Evolutionary conservation across 1,140 invertebrate genomes (phyloP).

Genomic region (Tyrophagus putrescentiae): DNA sequence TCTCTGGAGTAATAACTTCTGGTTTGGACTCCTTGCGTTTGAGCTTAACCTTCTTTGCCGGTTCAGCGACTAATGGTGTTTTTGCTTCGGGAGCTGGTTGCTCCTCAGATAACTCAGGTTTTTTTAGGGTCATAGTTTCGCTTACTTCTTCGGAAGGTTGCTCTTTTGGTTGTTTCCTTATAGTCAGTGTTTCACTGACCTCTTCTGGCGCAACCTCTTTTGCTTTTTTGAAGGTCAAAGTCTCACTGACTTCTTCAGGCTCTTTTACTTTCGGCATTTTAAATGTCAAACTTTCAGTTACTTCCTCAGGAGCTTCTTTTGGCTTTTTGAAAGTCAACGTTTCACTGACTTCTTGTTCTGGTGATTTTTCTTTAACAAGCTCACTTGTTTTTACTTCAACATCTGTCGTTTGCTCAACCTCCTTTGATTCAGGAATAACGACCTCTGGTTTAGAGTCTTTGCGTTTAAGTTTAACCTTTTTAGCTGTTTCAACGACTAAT

Average conservation of each 20-base stretch:
- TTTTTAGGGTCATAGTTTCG: background rate
- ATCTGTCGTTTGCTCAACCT: slow-evolving; percentile 15
- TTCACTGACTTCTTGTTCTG: slow-evolving; percentile 27
- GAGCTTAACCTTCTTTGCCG: background rate
- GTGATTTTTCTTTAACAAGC: slow-evolving; percentile 20
- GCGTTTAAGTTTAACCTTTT: slow-evolving; percentile 20
- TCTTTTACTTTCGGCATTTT: background rate
- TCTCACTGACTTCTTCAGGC: background rate
- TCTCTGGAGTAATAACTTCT: background rate
- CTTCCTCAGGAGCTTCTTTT: background rate
- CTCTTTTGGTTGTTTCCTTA: slow-evolving; percentile 31
- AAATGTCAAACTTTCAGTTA: slow-evolving; percentile 31
- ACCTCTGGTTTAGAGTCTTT: slow-evolving; percentile 15
- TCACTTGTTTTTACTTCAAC: slow-evolving; percentile 14
- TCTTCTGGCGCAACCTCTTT: slow-evolving; percentile 30
- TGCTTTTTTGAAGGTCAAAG: background rate
- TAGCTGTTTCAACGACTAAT: background rate
- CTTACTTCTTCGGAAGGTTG: background rate
- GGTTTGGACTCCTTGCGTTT: slow-evolving; percentile 22
- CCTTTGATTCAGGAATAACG: slow-evolving; percentile 23
- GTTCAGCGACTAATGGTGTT: background rate
- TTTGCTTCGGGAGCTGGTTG: slow-evolving; percentile 32
- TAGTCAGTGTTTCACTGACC: slow-evolving; percentile 41
- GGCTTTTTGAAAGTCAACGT: background rate
- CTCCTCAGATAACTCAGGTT: background rate